Evolutionary conservation across 2,888 invertebrate species (phyloP).

Genomic region (Ochropleura leucogaster): DNA sequence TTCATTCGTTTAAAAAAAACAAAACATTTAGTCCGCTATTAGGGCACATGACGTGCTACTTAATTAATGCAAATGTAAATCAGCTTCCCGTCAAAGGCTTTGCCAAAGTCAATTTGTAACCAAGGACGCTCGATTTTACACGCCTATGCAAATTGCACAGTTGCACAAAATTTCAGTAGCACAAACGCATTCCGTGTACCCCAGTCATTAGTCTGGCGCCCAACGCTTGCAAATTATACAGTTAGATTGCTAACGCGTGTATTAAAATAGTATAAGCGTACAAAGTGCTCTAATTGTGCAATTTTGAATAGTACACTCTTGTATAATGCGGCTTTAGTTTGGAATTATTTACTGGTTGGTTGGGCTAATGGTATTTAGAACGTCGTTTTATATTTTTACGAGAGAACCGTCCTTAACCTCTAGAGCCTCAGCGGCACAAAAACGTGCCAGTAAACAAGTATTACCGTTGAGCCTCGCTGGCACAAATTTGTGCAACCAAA

Average conservation of each 20-base stretch:
- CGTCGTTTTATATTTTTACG: neutral
- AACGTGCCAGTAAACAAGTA: no score
- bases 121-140: neutral
- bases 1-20: neutral
- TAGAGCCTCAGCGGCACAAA: no score
- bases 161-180: neutral
- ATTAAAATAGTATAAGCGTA: slow-evolving; percentile 50
- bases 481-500: no score
- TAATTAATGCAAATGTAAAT: neutral
- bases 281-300: slow-evolving; percentile 43
- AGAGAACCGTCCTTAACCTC: neutral
- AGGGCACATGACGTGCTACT: neutral
- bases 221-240: slow-evolving; percentile 45
- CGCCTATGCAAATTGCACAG: neutral
- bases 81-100: neutral
- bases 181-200: slow-evolving; percentile 20
- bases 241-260: slow-evolving; percentile 32
- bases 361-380: neutral
- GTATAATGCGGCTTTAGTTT: slow-evolving; percentile 16
- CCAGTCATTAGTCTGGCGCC: slow-evolving; percentile 18
- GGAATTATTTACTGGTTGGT: slow-evolving; percentile 2
- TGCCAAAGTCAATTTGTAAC: neutral
- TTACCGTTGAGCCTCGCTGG: no score
- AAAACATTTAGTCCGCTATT: neutral
- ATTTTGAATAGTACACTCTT: slow-evolving; percentile 31